Base-by-base conservation (phyloP, 2,797 vertebrate species). In the Chaetodon trifasciatus region DNA sequence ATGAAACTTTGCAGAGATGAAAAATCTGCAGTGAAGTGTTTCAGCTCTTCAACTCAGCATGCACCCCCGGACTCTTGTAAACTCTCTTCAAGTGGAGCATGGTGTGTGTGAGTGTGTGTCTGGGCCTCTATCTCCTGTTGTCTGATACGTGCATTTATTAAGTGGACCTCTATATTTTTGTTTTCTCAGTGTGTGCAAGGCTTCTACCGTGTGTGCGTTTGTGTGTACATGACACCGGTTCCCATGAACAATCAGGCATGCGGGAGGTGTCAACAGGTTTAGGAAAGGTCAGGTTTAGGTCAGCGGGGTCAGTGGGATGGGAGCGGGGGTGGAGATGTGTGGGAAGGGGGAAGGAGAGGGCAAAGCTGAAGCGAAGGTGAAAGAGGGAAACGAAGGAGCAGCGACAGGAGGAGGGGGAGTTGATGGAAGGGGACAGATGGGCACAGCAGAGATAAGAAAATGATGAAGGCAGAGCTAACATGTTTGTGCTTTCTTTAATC, bases 221-320 rank as follows among this genome's bases (percentile, higher is more conserved):
- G 47, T 64, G 70, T 23, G 75, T 78, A 32, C 47, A 16, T 63
- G 74, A 56, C 72, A 74, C 47, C 46, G 52, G 84, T 96, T 96
- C 93, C 94, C 95, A 92, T 92, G 95, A 94, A 93, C 74, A 93
- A 93, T 92, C 81, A 44, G 93, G 89, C 88, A 94, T 91, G 92
- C 82, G 74, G 76, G 72, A 90, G 86, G 92, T 93, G 91, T 92
- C 86, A 88, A 84, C 89, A 92, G 92, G 89, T 94, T 90, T 84
- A 64, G 47, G 75, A 79, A 60, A 76, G 91, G 93, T 93, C 87
- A 88, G 86, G 79, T 82, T 91, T 62, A 81, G 88, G 93, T 91
- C 92, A 74, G 79, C 28, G 13, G 90, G 91, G 93, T 93, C 87
- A 70, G 46, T 4, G 55, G 71, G 72, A 71, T 42, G 70, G 57